phyloP scores from a whole-genome alignment of 2,888 invertebrate species.

The Drosophila stalkeri region DNA sequence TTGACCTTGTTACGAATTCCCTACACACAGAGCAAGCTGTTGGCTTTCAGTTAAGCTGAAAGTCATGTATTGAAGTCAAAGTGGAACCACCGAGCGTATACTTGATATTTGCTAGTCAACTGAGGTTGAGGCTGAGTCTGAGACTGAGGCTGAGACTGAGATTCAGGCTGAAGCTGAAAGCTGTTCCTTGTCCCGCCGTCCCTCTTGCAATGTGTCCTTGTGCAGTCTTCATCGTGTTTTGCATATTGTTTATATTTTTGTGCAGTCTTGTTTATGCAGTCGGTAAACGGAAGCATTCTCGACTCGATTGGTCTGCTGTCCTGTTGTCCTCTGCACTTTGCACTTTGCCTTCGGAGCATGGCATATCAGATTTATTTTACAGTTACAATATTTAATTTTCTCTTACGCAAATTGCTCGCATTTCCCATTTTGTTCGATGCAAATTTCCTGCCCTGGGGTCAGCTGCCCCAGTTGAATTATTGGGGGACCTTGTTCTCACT shows the following conservation, averaged over 20 bases:
- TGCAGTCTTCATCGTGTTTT: constrained; percentile 61
- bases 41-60: constrained; percentile 42
- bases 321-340: constrained; percentile 62
- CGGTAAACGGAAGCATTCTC: constrained; percentile 44
- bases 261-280: constrained; percentile 57
- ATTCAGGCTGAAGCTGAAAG: not conserved
- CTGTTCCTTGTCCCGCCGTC: not conserved
- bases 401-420: constrained; percentile 73
- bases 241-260: constrained; percentile 75
- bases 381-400: constrained; percentile 79
- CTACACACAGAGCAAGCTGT: not conserved
- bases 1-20: constrained; percentile 62
- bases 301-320: constrained; percentile 39
- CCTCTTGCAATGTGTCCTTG: not conserved
- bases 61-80: constrained; percentile 44
- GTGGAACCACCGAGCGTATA: constrained; percentile 50
- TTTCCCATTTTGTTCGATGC: constrained; percentile 58
- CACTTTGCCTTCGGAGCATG: constrained; percentile 55
- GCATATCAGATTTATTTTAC: constrained; percentile 73
- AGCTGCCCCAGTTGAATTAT: constrained; percentile 30
- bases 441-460: constrained; percentile 43
- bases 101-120: constrained; percentile 55
- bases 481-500: constrained; percentile 42
- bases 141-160: not conserved
- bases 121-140: not conserved